phyloP scores from a whole-genome alignment of 2,113 vertebrate genomes.

The Bungarus multicinctus region DNA sequence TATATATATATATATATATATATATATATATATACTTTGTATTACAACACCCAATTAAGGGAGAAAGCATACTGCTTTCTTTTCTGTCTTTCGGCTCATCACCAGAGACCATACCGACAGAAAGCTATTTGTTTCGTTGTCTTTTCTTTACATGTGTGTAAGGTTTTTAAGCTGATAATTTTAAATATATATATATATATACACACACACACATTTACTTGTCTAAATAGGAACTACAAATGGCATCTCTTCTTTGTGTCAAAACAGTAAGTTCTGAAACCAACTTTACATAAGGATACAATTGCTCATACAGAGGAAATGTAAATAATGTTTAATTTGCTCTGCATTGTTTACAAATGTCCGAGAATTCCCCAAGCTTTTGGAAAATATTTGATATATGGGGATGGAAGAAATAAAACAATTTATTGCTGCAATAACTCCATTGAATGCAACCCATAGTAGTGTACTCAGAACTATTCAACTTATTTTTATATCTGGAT shows the following conservation, averaged over 20 bases:
- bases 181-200: too few species aligned
- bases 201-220: not conserved
- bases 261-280: not conserved
- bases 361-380: not conserved
- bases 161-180: too few species aligned
- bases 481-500: not conserved
- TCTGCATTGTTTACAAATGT: not conserved
- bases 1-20: too few species aligned
- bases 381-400: not conserved
- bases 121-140: too few species aligned
- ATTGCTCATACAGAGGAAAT: not conserved
- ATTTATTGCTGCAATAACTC: not conserved
- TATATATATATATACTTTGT: too few species aligned
- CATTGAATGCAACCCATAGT: not conserved
- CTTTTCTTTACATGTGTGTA: too few species aligned
- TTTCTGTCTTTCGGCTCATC: too few species aligned
- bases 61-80: too few species aligned
- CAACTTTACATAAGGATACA: not conserved
- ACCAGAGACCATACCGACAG: too few species aligned
- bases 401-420: not conserved
- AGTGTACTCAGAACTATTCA: not conserved
- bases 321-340: not conserved
- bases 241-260: not conserved
- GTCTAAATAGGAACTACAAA: not conserved
- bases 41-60: too few species aligned